Evolutionary conservation across 2,888 invertebrate species (phyloP), one percentile per base, ranked within the genome.

Genomic region (Ischnura elegans): DNA sequence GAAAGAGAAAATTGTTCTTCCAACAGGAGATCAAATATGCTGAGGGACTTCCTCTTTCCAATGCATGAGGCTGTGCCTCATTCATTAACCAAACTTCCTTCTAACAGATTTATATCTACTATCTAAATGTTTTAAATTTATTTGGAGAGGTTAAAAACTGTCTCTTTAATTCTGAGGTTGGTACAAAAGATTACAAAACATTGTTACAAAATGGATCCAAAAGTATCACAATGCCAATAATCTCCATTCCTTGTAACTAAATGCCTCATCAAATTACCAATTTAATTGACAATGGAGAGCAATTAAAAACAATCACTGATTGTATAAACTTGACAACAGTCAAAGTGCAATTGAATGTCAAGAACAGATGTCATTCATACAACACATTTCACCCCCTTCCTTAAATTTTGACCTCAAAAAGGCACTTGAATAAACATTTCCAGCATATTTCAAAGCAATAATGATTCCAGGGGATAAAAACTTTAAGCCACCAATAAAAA

Each of bases 171-270:
- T 61, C 43, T 90, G 55, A 61, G 55, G 90, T 66, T 45, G 61
- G 90, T 90, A 90, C 90, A 90, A 90, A 90, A 90, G 61, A 90
- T 90, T 90, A 90, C 55, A 90, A 90, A 90, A 90, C n/a, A n/a
- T 42, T 90, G 55, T 90, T 61, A 90, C 66, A 90, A 90, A 90
- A 90, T 86, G 45, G 86, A 90, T 43, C 61, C 55, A 87, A 66
- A 90, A 90, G 90, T 90, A 90, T 90, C 61, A 90, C 61, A 90
- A 43, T 42, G 42, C 42, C 66, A 90, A 66, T 87, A 61, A 90
- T 61, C 90, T 66, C 61, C 90, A 90, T 45, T 43, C 42, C 36
- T 61, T n/a, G 42, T 61, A 25, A 90, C 61, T 61, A 86, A 90
- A 90, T 87, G 87, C 55, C 36, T 42, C 61, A n/a, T 90, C 61